Evolutionary conservation across 2,113 vertebrate genomes (phyloP).

Genomic region (Actenoides lindsayi): DNA sequence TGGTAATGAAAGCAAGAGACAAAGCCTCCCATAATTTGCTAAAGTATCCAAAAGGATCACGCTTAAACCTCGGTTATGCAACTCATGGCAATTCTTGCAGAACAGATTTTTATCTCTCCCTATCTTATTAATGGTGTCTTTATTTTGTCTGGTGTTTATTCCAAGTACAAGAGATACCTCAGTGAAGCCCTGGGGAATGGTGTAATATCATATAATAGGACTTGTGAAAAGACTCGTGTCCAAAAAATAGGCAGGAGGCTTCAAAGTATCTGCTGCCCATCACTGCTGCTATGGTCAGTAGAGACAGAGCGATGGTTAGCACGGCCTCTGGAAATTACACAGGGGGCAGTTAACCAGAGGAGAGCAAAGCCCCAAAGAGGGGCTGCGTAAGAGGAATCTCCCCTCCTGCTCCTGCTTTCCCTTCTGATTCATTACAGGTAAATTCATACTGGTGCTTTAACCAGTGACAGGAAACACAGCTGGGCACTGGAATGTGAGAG

Average conservation of each 20-base stretch:
- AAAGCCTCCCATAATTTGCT: not conserved
- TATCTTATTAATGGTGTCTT: not conserved
- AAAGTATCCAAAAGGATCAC: not conserved
- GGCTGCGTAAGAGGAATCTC: not conserved
- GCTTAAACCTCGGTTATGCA: not conserved
- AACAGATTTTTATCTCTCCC: not conserved
- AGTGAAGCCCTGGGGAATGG: not conserved
- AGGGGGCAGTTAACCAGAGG: not conserved
- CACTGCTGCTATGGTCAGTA: not conserved
- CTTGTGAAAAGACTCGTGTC: not conserved
- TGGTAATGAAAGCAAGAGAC: not conserved
- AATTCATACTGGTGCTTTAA: not conserved
- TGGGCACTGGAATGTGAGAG: not conserved
- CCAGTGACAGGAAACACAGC: not conserved
- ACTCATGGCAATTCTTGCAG: not conserved
- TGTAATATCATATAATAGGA: not conserved
- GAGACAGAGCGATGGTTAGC: not conserved
- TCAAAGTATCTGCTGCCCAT: not conserved
- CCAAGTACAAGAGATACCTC: not conserved
- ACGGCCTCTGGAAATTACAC: not conserved
- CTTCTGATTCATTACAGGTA: not conserved
- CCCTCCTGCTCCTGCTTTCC: not conserved
- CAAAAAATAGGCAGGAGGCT: not conserved
- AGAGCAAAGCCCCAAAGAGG: not conserved
- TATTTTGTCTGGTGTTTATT: slow-evolving; percentile 23